These are phyloP conservation scores for Chrysemys picta DNA, from an alignment of 2,113 vertebrate genomes.

Conservation along the genomic window DNA sequence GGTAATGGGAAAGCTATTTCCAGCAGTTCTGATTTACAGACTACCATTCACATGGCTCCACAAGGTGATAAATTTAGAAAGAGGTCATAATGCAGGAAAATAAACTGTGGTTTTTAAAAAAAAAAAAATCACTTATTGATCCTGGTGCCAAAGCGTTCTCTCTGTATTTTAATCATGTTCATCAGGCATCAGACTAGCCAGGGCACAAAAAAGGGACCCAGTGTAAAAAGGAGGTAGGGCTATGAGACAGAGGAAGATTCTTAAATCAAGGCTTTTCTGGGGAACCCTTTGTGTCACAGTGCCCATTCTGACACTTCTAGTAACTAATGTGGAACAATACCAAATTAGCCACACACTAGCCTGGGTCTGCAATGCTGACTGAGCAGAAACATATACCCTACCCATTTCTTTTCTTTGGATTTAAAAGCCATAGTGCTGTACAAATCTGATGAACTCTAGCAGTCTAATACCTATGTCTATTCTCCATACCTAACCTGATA, in stretches of 20 bases:
- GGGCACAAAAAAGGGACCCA: background rate
- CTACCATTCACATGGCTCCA: background rate
- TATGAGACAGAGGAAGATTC: background rate
- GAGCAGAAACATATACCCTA: background rate
- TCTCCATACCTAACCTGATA: background rate
- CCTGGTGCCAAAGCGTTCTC: background rate
- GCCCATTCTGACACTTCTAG: background rate
- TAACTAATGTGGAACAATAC: background rate
- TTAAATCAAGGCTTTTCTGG: background rate
- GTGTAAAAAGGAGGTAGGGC: background rate
- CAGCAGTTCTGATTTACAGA: background rate
- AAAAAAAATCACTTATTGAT: background rate
- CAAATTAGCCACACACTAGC: background rate
- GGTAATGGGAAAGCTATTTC: conserved; percentile 20
- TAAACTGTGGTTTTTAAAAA: background rate
- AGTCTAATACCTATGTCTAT: background rate
- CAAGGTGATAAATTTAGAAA: conserved; percentile 48
- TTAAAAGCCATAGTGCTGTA: background rate
- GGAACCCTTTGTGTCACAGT: background rate
- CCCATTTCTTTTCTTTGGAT: too few species aligned
- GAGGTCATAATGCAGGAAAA: background rate
- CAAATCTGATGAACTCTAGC: background rate
- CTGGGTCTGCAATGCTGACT: background rate
- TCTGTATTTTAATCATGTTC: background rate
- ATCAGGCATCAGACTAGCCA: background rate